Percentiles rank a stretch among this genome's conserved stretches.
Evolutionary conservation across 2,113 vertebrate species (phyloP).

Genomic region (Nanorana parkeri): DNA sequence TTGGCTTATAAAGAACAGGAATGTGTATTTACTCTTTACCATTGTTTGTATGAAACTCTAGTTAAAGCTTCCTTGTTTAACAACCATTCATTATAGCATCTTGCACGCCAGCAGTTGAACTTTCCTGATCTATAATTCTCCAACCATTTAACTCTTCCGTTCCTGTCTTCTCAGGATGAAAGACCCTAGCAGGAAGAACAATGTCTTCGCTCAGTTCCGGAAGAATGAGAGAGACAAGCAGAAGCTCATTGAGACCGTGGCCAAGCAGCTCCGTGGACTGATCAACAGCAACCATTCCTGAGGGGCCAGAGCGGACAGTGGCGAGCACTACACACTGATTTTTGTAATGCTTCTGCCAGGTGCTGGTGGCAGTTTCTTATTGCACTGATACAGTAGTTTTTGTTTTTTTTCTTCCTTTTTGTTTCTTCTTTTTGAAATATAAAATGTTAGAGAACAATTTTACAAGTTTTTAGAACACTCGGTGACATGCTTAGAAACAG

Average conservation of each 20-base stretch:
- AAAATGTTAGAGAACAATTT: conserved; percentile 13
- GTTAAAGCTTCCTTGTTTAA: too few species aligned
- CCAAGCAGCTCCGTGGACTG: conserved; percentile 92
- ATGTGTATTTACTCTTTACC: too few species aligned
- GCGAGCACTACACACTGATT: conserved; percentile 12
- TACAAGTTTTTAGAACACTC: conserved; percentile 1
- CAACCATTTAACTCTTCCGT: background rate
- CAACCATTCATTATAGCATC: too few species aligned
- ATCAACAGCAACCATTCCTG: conserved; percentile 87
- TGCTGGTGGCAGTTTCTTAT: conserved; percentile 26
- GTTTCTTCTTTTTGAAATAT: conserved; percentile 25
- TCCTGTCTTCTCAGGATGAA: conserved; percentile 80
- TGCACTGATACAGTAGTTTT: conserved; percentile 47
- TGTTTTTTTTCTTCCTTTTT: background rate
- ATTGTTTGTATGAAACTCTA: too few species aligned
- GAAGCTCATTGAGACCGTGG: conserved; percentile 92
- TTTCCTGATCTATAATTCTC: too few species aligned
- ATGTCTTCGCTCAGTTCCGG: conserved; percentile 92
- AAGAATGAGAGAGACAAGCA: conserved; percentile 96
- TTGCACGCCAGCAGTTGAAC: too few species aligned
- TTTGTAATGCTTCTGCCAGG: conserved; percentile 32
- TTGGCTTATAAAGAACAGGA: too few species aligned
- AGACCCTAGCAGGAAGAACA: conserved; percentile 93
- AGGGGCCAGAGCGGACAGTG: conserved; percentile 53
- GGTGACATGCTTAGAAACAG: too few species aligned